Base-by-base conservation (phyloP, 2,888 invertebrate species). In the Napeogenes inachia region DNA sequence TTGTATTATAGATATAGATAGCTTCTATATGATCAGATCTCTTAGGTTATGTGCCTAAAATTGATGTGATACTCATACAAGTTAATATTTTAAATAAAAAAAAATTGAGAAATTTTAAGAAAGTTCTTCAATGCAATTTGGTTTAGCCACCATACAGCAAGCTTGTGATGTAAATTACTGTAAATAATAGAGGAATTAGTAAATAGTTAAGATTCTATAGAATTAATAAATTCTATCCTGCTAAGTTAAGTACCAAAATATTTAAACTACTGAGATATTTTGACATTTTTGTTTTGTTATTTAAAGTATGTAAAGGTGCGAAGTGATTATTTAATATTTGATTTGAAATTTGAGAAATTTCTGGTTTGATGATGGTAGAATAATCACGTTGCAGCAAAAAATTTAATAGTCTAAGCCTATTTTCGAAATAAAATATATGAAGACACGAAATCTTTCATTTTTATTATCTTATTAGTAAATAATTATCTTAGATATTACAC, bases 91-190 rank as follows among this genome's bases (percentile, higher is more conserved):
- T 10, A n/a, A 4, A n/a, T 30, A 50, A 50, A 50, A 50, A n/a
- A 30, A 50, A 30, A 12, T 21, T 12, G 30, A 50, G 21, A 47
- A 30, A 50, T 30, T 50, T 50, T 21, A 30, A 50, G 3, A 30
- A 50, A 50, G 12, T 42, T 42, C 10, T 50, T 50, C 50, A 50
- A 30, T 47, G 13, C 6, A 47, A 47, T 13, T 47, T 63, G 67
- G 72, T 77, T 75, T 79, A 75, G 66, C 79, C 82, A 81, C 80
- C 82, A 79, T 82, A 79, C 83, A 76, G 77, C 78, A 70, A 21
- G 75, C 78, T 79, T 85, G 87, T 87, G 87, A 89, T 90, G 89
- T 90, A 90, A 89, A 89, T 89, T 89, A 88, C 83, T 90, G 89
- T 90, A 90, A 80, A 88, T 89, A 87, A 70, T 68, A 69, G 79